These are phyloP conservation scores for Malurus melanocephalus DNA, from an alignment of 2,113 vertebrate species.

Conservation along the genomic window DNA sequence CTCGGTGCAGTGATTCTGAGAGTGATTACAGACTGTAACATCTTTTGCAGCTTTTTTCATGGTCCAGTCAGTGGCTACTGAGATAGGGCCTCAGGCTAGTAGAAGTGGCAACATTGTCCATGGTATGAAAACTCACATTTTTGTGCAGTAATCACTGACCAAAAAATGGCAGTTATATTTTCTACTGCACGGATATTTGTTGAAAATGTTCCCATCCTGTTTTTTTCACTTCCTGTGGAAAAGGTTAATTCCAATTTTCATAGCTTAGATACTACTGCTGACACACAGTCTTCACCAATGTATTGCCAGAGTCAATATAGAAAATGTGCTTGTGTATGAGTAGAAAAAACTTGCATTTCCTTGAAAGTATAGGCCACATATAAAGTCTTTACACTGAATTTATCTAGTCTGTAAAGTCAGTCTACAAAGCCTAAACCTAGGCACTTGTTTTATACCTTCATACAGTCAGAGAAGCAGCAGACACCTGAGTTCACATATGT, in stretches of 20 bases:
- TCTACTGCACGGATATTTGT: not conserved
- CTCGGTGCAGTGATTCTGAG: not conserved
- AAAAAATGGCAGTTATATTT: not conserved
- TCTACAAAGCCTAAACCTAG: not conserved
- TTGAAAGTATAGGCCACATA: not conserved
- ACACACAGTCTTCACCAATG: not conserved
- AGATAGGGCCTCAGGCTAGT: not conserved
- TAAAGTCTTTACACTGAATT: not conserved
- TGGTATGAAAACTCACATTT: not conserved
- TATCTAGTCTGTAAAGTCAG: not conserved
- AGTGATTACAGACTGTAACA: not conserved
- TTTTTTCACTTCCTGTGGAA: not conserved
- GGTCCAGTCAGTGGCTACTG: not conserved
- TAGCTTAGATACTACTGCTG: not conserved
- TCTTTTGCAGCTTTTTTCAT: not conserved
- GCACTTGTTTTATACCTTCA: not conserved
- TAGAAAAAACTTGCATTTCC: not conserved
- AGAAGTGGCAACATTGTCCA: not conserved
- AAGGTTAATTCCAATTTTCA: not conserved
- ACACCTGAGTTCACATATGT: not conserved
- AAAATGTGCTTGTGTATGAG: not conserved
- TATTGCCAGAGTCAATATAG: not conserved
- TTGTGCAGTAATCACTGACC: not conserved
- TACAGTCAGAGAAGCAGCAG: not conserved
- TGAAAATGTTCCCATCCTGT: not conserved